Evolutionary conservation across 2,797 vertebrate species (phyloP), one percentile per base, ranked within the genome.

Genomic region (Leptodactylus fallax): DNA sequence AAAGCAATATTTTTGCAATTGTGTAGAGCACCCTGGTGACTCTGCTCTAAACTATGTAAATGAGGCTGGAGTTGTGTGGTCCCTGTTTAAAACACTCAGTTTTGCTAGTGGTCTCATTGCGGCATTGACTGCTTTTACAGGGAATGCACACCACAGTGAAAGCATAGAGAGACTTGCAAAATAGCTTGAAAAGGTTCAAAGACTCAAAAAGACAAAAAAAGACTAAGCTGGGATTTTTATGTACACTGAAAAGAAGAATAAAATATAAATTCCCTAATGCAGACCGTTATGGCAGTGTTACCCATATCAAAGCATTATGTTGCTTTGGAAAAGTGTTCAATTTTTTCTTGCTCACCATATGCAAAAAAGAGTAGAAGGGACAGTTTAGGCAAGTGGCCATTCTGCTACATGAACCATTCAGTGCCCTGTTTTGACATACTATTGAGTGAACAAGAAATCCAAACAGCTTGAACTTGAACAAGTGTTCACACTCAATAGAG

Each of bases 161-260:
- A 96, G 97, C 98, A 97, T 96, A 97, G 96, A 98, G 97, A 97
- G 96, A 97, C 95, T 96, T 95, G 96, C 97, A 96, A 97, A 97
- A 97, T 95, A 96, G 96, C 97, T 96, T 97, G 97, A 99, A 98
- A 96, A 97, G 97, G 97, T 99, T 99, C 98, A 99, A 99, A 99
- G 98, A 96, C 95, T 97, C 97, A 92, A 97, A 97, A 97, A 97
- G 97, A 99, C 97, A 99, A 99, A 98, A 71, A 96, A 97, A 95
- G 96, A 96, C 97, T 99, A 99, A 99, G 97, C 97, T 98, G 97
- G 97, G 97, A 96, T 98, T 99, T 98, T 98, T 98, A 98, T 97
- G 97, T 98, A 98, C 97, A 97, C 97, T 99, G 97, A 99, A 99
- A 98, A 97, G 97, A 97, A 97, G 97, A 98, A 97, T 97, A 96